Base-by-base conservation (phyloP, 2,888 invertebrate genomes). In the Celastrina argiolus region DNA sequence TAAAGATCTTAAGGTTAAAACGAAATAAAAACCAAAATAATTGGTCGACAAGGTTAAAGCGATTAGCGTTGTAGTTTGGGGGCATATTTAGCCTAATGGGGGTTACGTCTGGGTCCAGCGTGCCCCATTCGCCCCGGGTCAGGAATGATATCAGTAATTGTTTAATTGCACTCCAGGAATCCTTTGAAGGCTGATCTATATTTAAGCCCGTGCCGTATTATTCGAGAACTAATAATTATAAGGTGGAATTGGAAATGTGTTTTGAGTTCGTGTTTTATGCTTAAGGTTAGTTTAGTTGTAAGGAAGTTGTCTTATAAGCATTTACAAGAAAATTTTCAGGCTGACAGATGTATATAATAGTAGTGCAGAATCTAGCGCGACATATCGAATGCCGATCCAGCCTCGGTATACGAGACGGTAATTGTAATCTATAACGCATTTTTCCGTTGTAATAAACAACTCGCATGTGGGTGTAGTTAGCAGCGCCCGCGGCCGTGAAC, bases 401-500 rank as follows among this genome's bases (percentile, higher is more conserved):
- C 8, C 36, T 12, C 36, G 10, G 2, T 8, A 36, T 12, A 12
- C 12, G 6, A 31, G 31, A 31, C 22, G 22, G 51, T 51, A 51
- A 51, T 51, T 51, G 51, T 51, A 51, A 51, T 51, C 51, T 51
- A 51, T 51, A 51, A 51, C 12, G 22, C 14, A 51, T 51, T 51
- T 51, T 51, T 36, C 36, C 36, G 10, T 36, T 51, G 51, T 51
- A 51, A 51, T 51, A 51, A 51, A 51, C 51, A 51, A 51, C 51
- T 22, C 51, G 51, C 12, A 12, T 51, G 51, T 51, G 51, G 51
- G 51, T 51, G 51, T 51, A 51, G 51, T 51, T 51, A 51, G 88
- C 85, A 85, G 82, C 82, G 87, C 89, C 87, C 73, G 82, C 83
- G 90, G 90, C 89, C 90, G 84, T 89, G 90, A 88, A 88, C 88